Base-by-base conservation (phyloP, 2,113 vertebrate genomes). In the Daboia siamensis region DNA sequence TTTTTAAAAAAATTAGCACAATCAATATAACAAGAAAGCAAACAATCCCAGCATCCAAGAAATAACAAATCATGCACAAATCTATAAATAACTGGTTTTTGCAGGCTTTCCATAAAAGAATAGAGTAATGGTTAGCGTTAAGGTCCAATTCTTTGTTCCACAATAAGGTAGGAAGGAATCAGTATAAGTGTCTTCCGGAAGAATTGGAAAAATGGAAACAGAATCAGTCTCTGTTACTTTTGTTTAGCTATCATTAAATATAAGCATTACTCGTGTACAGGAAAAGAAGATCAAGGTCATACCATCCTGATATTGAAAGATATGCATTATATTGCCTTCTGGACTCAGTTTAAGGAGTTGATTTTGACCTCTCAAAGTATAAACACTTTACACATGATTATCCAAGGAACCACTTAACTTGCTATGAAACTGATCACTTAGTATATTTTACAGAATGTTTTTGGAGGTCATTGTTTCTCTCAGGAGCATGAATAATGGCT, bases 11-110 rank as follows among this genome's bases (percentile, higher is more conserved):
- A 44, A 44, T 80, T 44, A 80, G 74, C 7, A 44, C 21, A 21
- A 39, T 44, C 17, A 44, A 44, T 80, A 80, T 86, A 87, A 93
- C 94, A 87, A 87, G 24, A 91, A 61, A 92, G 80, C 46, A 86
- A 20, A 46, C 55, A 55, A 80, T 80, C 33, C 33, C 33, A 80
- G 74, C 33, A 80, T 23, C 33, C 74, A 80, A 80, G 17, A 80
- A 80, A 44, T 80, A 80, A 80, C 33, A 80, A 80, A 21, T 44
- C 33, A 39, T 44, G 9, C n/a, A 80, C 17, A 80, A 44, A 80
- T 9, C 17, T 39, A 10, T 80, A 44, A 80, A 80, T 20, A 80
- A 44, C 17, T 80, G 74, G 33, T 7, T 80, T 80, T 80, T 80
- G 21, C 17, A 80, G 33, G 17, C 74, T 80, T 80, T 80, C 33